Evolutionary conservation across 2,797 vertebrate genomes (phyloP), one percentile per base, ranked within the genome.

Genomic region (Eupleurogrammus muticus): DNA sequence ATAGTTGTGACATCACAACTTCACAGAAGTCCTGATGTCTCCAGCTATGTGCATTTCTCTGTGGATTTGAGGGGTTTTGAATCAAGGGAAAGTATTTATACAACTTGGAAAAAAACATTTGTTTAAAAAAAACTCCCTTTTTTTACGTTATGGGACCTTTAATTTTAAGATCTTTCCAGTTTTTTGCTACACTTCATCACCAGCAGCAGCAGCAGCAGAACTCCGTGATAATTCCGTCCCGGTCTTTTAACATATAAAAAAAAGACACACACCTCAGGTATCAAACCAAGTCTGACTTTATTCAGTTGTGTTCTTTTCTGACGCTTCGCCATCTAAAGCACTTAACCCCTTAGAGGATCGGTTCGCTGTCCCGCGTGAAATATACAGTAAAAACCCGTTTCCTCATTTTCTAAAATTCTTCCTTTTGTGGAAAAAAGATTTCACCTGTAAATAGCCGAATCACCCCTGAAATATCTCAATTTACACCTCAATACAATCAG

Each of bases 361-460:
- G 20, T 71, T 7, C 59, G 21, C 79, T 65, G 50, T 81, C 62
- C 66, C 67, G 65, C 69, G 54, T 73, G 40, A 69, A 70, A 32
- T 64, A n/a, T 4, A 83, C 66, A 55, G 6, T 24, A 2, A 77
- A 70, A 54, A n/a, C 35, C 42, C 40, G 11, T 65, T 58, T 20
- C 42, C 17, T 66, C 36, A 44, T 67, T 70, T 83, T 73, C 24
- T 67, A 69, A 57, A 73, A 49, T 16, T 55, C 8, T 59, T 75
- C 71, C 46, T 74, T 78, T 79, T 40, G 17, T 32, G 53, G 62
- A 40, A 36, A 74, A n/a, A n/a, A n/a, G n/a, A 57, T 20, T 55
- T 64, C 87, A 88, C 74, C 12, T 93, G 90, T 93, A 92, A 87
- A 93, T 93, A 93, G 57, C 62, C 5, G 20, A 76, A 68, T 68